A percentile compares a stretch with the other conserved stretches of the same genome.
Evolutionary conservation across 2,797 vertebrate species (phyloP).

Genomic region (Manis javanica): DNA sequence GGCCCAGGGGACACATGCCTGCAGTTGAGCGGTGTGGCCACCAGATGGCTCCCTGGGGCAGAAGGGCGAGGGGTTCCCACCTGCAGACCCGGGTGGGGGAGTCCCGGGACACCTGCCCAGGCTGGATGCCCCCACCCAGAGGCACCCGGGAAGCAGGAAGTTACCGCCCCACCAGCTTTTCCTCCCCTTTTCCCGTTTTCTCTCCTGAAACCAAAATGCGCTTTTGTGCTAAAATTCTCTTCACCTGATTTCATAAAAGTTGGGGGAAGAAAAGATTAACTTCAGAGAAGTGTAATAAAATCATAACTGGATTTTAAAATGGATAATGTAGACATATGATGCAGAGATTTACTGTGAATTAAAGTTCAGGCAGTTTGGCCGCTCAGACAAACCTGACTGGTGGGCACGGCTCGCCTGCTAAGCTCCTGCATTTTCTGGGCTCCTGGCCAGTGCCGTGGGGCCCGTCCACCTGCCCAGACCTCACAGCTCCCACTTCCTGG

Average conservation of each 20-base stretch:
- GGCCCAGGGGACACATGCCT: not conserved
- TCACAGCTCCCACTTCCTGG: too few species aligned
- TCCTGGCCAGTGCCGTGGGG: too few species aligned
- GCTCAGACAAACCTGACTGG: not conserved
- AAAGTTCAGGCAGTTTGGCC: not conserved
- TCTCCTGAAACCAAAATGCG: not conserved
- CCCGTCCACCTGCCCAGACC: too few species aligned
- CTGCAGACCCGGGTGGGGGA: rapidly evolving
- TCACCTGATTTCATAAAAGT: not conserved
- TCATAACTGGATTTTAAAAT: too few species aligned
- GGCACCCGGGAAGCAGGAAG: not conserved
- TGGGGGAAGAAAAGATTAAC: not conserved
- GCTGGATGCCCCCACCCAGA: not conserved
- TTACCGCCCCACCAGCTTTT: rapidly evolving
- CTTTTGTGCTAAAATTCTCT: not conserved
- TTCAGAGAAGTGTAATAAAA: not conserved
- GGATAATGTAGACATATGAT: rapidly evolving
- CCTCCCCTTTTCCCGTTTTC: too few species aligned
- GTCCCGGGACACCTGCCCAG: rapidly evolving
- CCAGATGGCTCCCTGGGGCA: not conserved
- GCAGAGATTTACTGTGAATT: rapidly evolving
- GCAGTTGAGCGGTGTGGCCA: not conserved
- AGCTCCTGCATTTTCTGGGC: not conserved
- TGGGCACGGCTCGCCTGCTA: not conserved
- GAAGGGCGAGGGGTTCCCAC: rapidly evolving